Percentiles rank a stretch among this genome's conserved stretches.
phyloP scores from a whole-genome alignment of 92 coral and sea anemone species.

The Phenganax stokvisi region DNA sequence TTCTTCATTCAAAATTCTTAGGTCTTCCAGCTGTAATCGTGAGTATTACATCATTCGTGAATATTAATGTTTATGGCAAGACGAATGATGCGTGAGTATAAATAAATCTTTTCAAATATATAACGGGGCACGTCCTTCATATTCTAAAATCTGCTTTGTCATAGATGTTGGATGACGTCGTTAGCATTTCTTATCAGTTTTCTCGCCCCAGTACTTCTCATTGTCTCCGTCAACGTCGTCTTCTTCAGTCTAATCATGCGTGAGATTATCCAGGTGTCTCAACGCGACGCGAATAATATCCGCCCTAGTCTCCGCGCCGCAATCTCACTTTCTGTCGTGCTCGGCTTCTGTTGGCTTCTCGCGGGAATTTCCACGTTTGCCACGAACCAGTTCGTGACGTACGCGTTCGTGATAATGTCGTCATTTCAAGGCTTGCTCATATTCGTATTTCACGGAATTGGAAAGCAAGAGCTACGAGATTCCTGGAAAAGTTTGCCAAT shows the following conservation, averaged over 20 bases:
- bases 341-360: conserved; percentile 91
- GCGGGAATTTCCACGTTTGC: conserved; percentile 85
- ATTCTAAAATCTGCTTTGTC: not conserved
- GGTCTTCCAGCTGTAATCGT: conserved; percentile 73
- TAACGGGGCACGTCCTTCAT: conserved; percentile 6
- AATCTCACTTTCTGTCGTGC: conserved; percentile 72
- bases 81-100: conserved; percentile 34
- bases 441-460: conserved; percentile 77
- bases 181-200: conserved; percentile 74
- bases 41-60: conserved; percentile 54
- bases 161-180: conserved; percentile 84
- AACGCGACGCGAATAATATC: conserved; percentile 56
- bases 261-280: conserved; percentile 72
- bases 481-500: conserved; percentile 35
- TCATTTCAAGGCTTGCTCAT: conserved; percentile 88
- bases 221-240: conserved; percentile 61
- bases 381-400: conserved; percentile 66
- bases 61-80: conserved; percentile 59
- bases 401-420: conserved; percentile 78
- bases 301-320: conserved; percentile 67
- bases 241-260: conserved; percentile 77
- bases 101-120: conserved; percentile 44
- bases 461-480: conserved; percentile 87
- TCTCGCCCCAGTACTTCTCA: conserved; percentile 78
- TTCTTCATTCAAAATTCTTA: conserved; percentile 5